phyloP scores from a whole-genome alignment of 1,140 invertebrate genomes.

The Drosophila arizonae region DNA sequence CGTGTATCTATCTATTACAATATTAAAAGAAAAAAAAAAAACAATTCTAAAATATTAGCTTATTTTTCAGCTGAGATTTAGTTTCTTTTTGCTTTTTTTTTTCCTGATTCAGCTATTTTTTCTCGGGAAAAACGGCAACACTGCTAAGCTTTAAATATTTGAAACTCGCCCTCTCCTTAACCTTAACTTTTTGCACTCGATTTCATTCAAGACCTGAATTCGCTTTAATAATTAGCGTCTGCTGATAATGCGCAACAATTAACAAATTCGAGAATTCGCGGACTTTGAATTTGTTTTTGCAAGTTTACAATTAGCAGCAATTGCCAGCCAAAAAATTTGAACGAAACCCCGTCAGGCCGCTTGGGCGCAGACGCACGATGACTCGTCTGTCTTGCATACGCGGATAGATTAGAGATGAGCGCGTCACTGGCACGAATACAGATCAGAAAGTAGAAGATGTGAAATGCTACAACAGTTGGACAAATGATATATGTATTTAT shows the following conservation, averaged over 20 bases:
- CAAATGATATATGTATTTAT: too few relatives aligned
- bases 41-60: too few relatives aligned
- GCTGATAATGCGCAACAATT: constrained; percentile 6
- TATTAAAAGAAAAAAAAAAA: too few relatives aligned
- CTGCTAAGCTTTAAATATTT: too few relatives aligned
- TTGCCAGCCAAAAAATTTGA: too few relatives aligned
- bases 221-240: constrained; percentile 4
- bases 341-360: not conserved
- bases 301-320: constrained; percentile 23
- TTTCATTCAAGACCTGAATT: too few relatives aligned
- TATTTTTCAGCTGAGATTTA: too few relatives aligned
- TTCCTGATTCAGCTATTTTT: too few relatives aligned
- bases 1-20: too few relatives aligned
- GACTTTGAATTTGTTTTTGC: constrained; percentile 26
- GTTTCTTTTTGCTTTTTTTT: too few relatives aligned
- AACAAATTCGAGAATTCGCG: constrained; percentile 14
- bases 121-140: too few relatives aligned
- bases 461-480: too few relatives aligned
- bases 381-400: not conserved
- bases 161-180: not conserved
- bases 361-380: constrained; percentile 16
- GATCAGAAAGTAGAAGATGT: not conserved
- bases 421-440: not conserved
- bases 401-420: constrained; percentile 1
- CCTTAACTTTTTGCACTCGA: not conserved